These are phyloP conservation scores for Cryptomyrus ogoouensis DNA, from an alignment of 2,113 vertebrate species.

Conservation along the genomic window DNA sequence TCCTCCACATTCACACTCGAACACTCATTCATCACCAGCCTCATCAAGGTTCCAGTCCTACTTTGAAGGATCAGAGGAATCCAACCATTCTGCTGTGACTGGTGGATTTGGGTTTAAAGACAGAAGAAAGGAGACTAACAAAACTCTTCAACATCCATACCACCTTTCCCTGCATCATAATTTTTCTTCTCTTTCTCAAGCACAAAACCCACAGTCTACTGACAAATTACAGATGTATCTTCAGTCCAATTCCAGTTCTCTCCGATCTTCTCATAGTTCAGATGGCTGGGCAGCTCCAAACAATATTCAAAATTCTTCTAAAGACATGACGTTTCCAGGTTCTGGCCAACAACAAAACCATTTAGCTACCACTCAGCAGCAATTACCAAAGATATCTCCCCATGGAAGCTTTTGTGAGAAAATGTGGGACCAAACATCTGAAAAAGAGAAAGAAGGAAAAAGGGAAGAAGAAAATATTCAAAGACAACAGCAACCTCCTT, in stretches of 20 bases:
- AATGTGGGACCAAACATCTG: slow-evolving; percentile 55
- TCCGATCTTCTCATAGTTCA: slow-evolving; percentile 53
- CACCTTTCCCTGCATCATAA: slow-evolving; percentile 55
- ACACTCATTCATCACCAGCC: slow-evolving; percentile 55
- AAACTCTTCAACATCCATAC: slow-evolving; percentile 36
- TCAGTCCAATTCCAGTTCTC: slow-evolving; percentile 48
- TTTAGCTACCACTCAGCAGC: slow-evolving; percentile 41
- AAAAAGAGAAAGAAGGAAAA: slow-evolving; percentile 46
- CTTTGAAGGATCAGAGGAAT: slow-evolving; percentile 54
- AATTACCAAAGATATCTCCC: slow-evolving; percentile 42
- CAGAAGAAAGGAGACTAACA: slow-evolving; percentile 48
- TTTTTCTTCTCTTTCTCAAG: slow-evolving; percentile 47
- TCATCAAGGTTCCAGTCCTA: slow-evolving; percentile 55
- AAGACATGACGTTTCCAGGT: slow-evolving; percentile 51
- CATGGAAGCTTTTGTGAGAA: slow-evolving; percentile 59
- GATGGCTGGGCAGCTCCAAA: slow-evolving; percentile 55
- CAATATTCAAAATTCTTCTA: slow-evolving; percentile 49
- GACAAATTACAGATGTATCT: slow-evolving; percentile 61
- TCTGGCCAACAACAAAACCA: slow-evolving; percentile 46
- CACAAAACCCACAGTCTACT: slow-evolving; percentile 28
- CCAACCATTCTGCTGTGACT: slow-evolving; percentile 41
- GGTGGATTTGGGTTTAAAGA: slow-evolving; percentile 56
- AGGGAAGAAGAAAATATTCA: slow-evolving; percentile 48
- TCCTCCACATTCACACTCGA: slow-evolving; percentile 35
- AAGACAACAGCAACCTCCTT: slow-evolving; percentile 39